Percentiles rank a stretch among this genome's conserved stretches.
These are phyloP conservation scores for Ceratitis capitata DNA, from an alignment of 1,140 invertebrate genomes.

Conservation along the genomic window DNA sequence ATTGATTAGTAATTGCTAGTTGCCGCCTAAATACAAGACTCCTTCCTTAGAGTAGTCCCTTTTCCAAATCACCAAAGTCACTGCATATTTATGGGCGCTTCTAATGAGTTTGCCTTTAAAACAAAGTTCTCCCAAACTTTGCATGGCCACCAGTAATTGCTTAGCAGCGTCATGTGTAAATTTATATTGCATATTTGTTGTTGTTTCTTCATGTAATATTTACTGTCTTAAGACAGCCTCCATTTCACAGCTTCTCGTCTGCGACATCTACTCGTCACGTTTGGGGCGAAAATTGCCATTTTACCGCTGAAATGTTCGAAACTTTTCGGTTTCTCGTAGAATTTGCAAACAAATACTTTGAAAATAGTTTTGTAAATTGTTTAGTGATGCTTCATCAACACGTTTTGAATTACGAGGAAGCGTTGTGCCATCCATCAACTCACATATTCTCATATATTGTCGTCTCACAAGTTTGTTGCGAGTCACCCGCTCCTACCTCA, in stretches of 20 bases:
- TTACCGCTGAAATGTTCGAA: slow-evolving; percentile 8
- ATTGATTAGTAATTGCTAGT: neutral
- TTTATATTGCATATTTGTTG: neutral
- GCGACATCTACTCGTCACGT: neutral
- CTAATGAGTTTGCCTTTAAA: slow-evolving; percentile 6
- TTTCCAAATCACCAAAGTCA: neutral
- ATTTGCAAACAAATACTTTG: slow-evolving; percentile 19
- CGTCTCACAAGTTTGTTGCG: too few relatives aligned
- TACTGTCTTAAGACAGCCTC: neutral
- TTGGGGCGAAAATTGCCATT: neutral
- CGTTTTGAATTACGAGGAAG: neutral
- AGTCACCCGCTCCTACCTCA: too few relatives aligned
- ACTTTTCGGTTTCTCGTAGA: slow-evolving; percentile 6
- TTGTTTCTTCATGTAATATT: neutral
- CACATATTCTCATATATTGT: too few relatives aligned
- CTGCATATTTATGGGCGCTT: neutral
- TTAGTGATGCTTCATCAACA: slow-evolving; percentile 21
- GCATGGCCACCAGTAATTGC: neutral
- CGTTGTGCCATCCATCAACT: too few relatives aligned
- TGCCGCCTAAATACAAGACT: neutral
- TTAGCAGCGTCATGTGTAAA: neutral
- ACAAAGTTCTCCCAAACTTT: neutral
- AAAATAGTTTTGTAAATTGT: slow-evolving; percentile 25
- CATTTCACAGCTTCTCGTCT: neutral
- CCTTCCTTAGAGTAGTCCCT: neutral